These are phyloP conservation scores for Vesta saturnalis DNA, from an alignment of 2,888 invertebrate species.

Conservation along the genomic window DNA sequence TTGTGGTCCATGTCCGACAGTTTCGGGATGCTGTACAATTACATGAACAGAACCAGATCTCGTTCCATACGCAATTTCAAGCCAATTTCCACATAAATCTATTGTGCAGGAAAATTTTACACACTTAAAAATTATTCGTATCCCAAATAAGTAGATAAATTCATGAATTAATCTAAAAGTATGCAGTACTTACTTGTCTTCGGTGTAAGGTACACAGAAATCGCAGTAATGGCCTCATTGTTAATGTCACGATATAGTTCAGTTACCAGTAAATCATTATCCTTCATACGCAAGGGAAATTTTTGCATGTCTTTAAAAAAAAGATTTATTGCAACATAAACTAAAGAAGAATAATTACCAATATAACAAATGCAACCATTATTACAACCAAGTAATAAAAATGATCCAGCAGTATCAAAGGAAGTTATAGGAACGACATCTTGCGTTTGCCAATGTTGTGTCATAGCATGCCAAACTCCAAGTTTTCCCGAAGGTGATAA, in stretches of 20 bases:
- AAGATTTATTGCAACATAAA: constrained; percentile 12
- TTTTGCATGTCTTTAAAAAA: constrained; percentile 93
- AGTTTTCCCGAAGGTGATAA: constrained; percentile 92
- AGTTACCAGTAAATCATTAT: constrained; percentile 96
- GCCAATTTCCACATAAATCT: constrained; percentile 99
- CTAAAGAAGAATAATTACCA: constrained; percentile 65
- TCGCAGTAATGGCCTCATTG: constrained; percentile 95
- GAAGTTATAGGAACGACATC: constrained; percentile 96
- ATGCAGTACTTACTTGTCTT: constrained; percentile 86
- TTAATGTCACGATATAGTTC: constrained; percentile 95
- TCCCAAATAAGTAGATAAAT: not conserved
- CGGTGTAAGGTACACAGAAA: constrained; percentile 98
- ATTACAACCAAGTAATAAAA: constrained; percentile 92
- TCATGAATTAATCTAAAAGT: not conserved
- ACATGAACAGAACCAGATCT: constrained; percentile 95
- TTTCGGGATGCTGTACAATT: constrained; percentile 98
- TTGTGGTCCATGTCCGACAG: constrained; percentile 98
- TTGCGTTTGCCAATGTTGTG: constrained; percentile 98
- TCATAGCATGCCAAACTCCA: constrained; percentile 99
- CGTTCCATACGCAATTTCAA: constrained; percentile 99
- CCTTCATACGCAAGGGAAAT: constrained; percentile 98
- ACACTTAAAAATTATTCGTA: constrained; percentile 3
- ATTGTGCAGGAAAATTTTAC: constrained; percentile 40
- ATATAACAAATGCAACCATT: constrained; percentile 98
- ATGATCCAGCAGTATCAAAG: constrained; percentile 97